Base-by-base conservation (phyloP, 2,113 vertebrate species). In the Pavo muticus region DNA sequence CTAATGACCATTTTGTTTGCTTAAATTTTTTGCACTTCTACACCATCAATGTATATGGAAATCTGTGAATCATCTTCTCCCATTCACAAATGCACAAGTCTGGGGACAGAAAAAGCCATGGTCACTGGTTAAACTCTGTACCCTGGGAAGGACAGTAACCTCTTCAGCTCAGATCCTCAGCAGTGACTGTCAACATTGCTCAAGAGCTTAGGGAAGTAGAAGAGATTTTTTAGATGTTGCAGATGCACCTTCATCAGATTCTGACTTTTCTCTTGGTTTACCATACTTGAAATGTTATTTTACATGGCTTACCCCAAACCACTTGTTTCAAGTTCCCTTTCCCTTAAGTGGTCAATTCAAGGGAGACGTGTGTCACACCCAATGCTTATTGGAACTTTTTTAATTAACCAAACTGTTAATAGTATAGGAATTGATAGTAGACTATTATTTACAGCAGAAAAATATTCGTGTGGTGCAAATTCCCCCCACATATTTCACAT, bases 1-100 rank as follows among this genome's bases (percentile, higher is more conserved):
- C 4, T 0, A 1, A 68, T 13, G 30, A 42, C 2, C 1, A 2
- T 52, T 6, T 21, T 13, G 3, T 52, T 83, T 63, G 7, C 52
- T 82, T 23, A 75, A 32, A 48, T 70, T 82, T 90, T 95, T 83
- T 21, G 23, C 47, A 64, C 4, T 72, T 72, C 20, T 72, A 23
- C 2, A 8, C 25, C 37, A 32, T 14, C 42, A 42, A 8, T 52
- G 5, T 32, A 18, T 30, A 27, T 14, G 4, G 23, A 76, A 84
- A 82, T 3, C 10, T 35, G 8, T 78, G 65, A 75, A 63, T 16
- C 23, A 5, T 60, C 14, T 71, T 78, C 32, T 73, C n/a, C 19
- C 4, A 39, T 30, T 35, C 37, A 59, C 23, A 40, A 1, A 4
- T 30, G 4, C 78, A 20, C 25, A 48, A 7, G n/a, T 63, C 20